Evolutionary conservation across 2,888 invertebrate species (phyloP).

Genomic region (Tiliacea aurago): DNA sequence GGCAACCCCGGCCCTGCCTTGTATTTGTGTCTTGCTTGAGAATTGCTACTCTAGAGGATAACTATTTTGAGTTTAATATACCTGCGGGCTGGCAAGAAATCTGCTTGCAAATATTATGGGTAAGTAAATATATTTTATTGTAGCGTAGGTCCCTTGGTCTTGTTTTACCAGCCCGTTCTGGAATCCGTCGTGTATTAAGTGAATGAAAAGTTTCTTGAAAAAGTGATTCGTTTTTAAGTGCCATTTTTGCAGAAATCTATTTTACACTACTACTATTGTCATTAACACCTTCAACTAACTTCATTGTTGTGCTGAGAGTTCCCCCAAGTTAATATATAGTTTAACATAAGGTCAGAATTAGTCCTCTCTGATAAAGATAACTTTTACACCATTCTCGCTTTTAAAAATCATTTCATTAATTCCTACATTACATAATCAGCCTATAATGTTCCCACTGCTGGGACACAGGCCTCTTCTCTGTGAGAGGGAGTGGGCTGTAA

Average conservation of each 20-base stretch:
- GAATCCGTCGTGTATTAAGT: neutral
- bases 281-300: neutral
- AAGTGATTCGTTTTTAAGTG: neutral
- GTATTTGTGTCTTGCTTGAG: slow-evolving; percentile 57
- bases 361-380: too few relatives aligned
- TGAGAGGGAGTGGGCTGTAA: too few relatives aligned
- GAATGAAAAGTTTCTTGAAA: neutral
- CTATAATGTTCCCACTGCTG: too few relatives aligned
- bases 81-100: slow-evolving; percentile 44
- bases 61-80: slow-evolving; percentile 58
- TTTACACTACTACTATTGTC: neutral
- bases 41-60: slow-evolving; percentile 56
- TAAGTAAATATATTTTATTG: slow-evolving; percentile 42
- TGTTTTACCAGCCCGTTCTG: neutral
- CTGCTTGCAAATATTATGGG: slow-evolving; percentile 40
- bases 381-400: too few relatives aligned
- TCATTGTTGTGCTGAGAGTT: too few relatives aligned
- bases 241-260: neutral
- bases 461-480: too few relatives aligned
- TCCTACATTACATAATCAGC: too few relatives aligned
- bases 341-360: too few relatives aligned
- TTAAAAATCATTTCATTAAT: too few relatives aligned
- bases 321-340: too few relatives aligned
- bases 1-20: slow-evolving; percentile 50
- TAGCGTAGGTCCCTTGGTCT: neutral